Conservation (phyloP, 2,797 vertebrate genomes). For the Catharus ustulatus region DNA sequence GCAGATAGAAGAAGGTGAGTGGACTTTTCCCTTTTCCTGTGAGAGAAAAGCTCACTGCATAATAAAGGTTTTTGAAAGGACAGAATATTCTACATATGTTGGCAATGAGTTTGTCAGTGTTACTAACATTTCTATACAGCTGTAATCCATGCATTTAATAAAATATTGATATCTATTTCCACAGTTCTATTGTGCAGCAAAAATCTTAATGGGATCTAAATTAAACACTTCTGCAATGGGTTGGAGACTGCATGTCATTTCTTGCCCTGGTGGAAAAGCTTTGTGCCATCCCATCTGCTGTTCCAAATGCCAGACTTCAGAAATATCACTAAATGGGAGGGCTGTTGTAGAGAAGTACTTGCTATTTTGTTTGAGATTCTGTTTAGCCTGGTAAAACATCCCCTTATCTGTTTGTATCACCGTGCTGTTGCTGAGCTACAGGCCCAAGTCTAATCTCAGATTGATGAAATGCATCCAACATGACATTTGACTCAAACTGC, state of each 20-base stretch:
- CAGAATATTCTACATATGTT: neutral
- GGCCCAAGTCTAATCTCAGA: slow-evolving; percentile 43
- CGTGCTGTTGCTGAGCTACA: slow-evolving; percentile 40
- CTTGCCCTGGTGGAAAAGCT: slow-evolving; percentile 24
- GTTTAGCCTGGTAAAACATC: slow-evolving; percentile 65
- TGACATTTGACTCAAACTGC: slow-evolving; percentile 53
- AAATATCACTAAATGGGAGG: neutral
- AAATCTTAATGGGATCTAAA: slow-evolving; percentile 59
- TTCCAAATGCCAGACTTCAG: slow-evolving; percentile 50
- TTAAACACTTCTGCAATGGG: slow-evolving; percentile 38
- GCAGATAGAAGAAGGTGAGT: neutral
- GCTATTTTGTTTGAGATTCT: slow-evolving; percentile 51
- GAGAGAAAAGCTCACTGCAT: neutral
- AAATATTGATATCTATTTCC: slow-evolving; percentile 63
- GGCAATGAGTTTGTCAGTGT: slow-evolving; percentile 1
- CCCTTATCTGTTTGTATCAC: slow-evolving; percentile 19
- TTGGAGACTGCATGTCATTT: neutral
- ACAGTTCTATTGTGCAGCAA: neutral
- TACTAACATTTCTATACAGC: slow-evolving; percentile 56
- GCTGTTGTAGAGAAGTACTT: neutral
- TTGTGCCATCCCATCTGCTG: slow-evolving; percentile 43
- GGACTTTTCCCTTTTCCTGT: neutral
- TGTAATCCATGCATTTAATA: slow-evolving; percentile 59
- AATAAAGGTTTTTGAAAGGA: neutral
- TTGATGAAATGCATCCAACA: slow-evolving; percentile 50